Conservation (phyloP, 1,140 invertebrate species). For the Druon quercuslanigerum region DNA sequence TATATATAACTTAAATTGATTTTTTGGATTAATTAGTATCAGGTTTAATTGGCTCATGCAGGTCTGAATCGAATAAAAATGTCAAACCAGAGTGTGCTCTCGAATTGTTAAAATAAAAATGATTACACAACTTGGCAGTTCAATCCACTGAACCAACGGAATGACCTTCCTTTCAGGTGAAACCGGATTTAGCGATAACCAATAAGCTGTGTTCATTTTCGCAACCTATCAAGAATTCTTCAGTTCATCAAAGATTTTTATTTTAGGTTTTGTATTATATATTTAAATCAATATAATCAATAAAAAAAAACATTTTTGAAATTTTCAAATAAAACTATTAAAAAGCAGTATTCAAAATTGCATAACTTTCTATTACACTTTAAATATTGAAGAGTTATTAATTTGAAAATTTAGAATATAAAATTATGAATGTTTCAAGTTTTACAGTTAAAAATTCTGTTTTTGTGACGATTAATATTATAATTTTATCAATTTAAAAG, state of each 20-base stretch:
- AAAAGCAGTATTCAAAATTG: too few species aligned
- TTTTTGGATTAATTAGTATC: background rate
- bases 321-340: too few species aligned
- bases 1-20: background rate
- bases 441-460: too few species aligned
- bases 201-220: background rate
- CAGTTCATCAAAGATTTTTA: background rate
- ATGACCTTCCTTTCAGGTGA: background rate
- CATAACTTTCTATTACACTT: too few species aligned
- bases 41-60: background rate
- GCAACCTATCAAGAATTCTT: background rate
- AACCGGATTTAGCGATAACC: background rate
- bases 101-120: constrained; percentile 7
- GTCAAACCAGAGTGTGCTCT: background rate
- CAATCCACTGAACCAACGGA: background rate
- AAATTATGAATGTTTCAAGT: too few species aligned
- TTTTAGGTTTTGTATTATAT: background rate
- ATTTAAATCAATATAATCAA: too few species aligned
- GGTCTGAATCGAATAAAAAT: background rate
- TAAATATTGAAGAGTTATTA: too few species aligned
- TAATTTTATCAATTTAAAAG: too few species aligned
- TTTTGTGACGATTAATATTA: too few species aligned
- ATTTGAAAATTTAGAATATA: too few species aligned
- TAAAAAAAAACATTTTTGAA: too few species aligned
- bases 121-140: constrained; percentile 10